Evolutionary conservation across 2,797 vertebrate species (phyloP), one percentile per base, ranked within the genome.

Genomic region (Myotis vivesi): DNA sequence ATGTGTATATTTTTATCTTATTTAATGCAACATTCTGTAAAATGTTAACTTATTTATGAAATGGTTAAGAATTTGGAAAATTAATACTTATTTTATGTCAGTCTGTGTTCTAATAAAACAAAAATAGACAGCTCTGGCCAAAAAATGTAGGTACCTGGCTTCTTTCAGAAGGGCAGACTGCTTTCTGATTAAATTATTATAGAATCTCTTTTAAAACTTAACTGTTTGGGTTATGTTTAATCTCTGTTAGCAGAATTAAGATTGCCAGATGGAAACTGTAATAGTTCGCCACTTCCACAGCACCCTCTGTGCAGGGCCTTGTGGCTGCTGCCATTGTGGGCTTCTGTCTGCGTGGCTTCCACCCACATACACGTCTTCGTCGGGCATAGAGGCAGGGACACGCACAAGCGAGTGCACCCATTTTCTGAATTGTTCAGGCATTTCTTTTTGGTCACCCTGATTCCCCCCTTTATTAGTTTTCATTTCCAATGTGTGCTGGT

Each of bases 391-490:
- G 96, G 76, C 69, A 71, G 97, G 97, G 96, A 97, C 95, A 95
- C 97, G 97, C 96, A 95, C 12, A 4, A 97, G 87, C 96, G 96
- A 97, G 96, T 97, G 92, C 93, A 97, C 71, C 97, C 95, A 79
- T 97, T 97, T 97, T 98, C 97, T 98, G 98, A 95, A 95, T 95
- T 94, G 66, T 23, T 53, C 20, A 66, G 97, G 38, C 28, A 1
- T 59, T 44, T 98, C 93, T 96, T 97, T 97, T 97, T 97, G 96
- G 97, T 97, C 98, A 97, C 95, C 96, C 97, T 97, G 97, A 96
- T 97, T 96, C 97, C 96, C 97, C 96, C 97, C 94, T 97, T 95
- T 97, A 97, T 97, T 97, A 98, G 97, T 97, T 98, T 98, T 98
- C 95, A 97, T 2, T 98, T 97, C 97, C 97, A 96, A 97, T 97